Conservation (phyloP, 2,113 vertebrate genomes). For the Hippocampus mohnikei region DNA sequence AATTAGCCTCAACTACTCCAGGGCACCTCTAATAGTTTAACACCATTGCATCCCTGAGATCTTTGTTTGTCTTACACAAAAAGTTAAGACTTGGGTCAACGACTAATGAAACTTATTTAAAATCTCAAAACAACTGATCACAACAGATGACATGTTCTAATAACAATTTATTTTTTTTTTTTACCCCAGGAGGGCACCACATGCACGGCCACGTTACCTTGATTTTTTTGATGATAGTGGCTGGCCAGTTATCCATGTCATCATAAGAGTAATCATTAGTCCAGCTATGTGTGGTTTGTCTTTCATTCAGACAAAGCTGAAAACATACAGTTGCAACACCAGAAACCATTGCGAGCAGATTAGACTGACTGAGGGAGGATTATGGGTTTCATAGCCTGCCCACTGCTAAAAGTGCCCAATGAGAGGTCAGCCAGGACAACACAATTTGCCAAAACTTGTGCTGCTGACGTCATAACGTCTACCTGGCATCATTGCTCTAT, state of each 20-base stretch:
- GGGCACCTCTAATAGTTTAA: constrained; percentile 1
- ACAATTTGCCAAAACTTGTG: constrained; percentile 31
- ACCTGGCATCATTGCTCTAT: not conserved
- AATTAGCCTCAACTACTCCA: constrained; percentile 19
- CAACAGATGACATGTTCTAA: not conserved
- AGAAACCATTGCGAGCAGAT: constrained; percentile 48
- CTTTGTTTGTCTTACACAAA: not conserved
- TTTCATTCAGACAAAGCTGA: constrained; percentile 39
- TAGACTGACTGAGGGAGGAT: constrained; percentile 55
- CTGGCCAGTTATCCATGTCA: constrained; percentile 29
- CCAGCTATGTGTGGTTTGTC: constrained; percentile 33
- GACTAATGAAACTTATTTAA: not conserved
- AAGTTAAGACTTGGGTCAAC: not conserved
- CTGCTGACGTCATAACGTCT: constrained; percentile 29
- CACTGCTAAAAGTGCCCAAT: constrained; percentile 61
- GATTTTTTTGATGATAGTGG: constrained; percentile 47
- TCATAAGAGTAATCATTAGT: constrained; percentile 5
- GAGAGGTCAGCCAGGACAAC: constrained; percentile 40
- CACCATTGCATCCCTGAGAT: not conserved
- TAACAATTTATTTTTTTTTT: not conserved
- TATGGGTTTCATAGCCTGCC: constrained; percentile 52
- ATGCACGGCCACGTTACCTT: constrained; percentile 45
- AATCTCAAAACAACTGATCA: not conserved
- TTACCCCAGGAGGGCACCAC: not conserved
- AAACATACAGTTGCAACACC: constrained; percentile 26